These are phyloP conservation scores for Pyrgilauda ruficollis DNA, from an alignment of 2,113 vertebrate species.

Conservation along the genomic window DNA sequence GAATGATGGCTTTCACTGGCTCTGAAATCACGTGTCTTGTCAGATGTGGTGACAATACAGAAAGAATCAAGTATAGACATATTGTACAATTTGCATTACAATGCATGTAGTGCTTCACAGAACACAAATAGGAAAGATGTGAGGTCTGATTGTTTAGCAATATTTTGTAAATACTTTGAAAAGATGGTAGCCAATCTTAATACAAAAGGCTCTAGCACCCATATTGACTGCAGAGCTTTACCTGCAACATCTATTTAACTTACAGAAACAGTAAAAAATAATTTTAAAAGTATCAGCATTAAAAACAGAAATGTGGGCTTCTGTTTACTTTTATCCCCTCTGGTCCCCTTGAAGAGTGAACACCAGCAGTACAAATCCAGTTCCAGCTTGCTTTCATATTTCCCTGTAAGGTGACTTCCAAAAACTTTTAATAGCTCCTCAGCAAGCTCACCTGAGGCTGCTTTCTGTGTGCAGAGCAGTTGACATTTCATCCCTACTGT, in stretches of 20 bases:
- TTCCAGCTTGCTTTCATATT: not conserved
- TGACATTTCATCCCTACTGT: not conserved
- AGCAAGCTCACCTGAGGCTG: not conserved
- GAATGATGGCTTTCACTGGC: not conserved
- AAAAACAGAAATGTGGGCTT: not conserved
- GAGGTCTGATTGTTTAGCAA: not conserved
- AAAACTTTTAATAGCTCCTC: not conserved
- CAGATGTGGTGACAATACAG: fast-evolving
- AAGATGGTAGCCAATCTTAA: not conserved
- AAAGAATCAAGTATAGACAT: not conserved
- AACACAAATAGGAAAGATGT: not conserved
- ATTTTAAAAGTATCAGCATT: not conserved
- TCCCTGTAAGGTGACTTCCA: not conserved
- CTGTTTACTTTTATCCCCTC: not conserved
- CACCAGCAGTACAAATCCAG: not conserved
- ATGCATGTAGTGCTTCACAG: not conserved
- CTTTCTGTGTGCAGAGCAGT: not conserved
- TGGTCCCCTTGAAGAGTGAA: not conserved
- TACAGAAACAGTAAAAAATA: not conserved
- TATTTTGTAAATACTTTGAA: not conserved
- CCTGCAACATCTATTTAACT: not conserved
- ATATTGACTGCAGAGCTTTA: not conserved
- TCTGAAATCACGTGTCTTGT: not conserved
- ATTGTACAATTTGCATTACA: not conserved
- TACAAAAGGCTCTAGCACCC: not conserved